phyloP scores from a whole-genome alignment of 30 jellyfish, hydroid and myxozoan species.

The Turritopsis rubra region DNA sequence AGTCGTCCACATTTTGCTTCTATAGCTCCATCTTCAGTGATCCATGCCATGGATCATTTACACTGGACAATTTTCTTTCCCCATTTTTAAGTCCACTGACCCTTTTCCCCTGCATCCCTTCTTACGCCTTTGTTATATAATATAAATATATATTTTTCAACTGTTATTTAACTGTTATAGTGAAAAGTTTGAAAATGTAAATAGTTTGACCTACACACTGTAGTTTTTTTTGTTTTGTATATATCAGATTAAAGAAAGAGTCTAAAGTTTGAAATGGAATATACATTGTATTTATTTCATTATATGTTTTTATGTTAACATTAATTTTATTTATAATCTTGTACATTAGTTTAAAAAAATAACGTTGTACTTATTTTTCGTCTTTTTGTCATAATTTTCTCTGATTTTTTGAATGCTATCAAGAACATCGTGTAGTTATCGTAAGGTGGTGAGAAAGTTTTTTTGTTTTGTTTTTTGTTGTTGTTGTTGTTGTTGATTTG shows the following conservation, averaged over 20 bases:
- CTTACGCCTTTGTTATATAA: neutral
- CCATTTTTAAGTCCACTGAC: neutral
- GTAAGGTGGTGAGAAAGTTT: no score
- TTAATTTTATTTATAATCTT: no score
- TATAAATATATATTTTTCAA: no score
- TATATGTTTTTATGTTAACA: neutral
- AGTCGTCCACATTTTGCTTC: neutral
- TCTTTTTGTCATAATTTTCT: neutral
- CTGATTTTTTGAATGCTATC: no score
- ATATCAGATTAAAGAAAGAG: neutral
- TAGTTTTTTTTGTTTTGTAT: neutral
- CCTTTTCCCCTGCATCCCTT: neutral
- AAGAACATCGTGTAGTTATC: no score
- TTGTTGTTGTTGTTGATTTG: no score
- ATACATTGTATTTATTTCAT: neutral
- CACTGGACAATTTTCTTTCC: neutral
- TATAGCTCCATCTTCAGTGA: no score
- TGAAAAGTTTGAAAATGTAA: neutral
- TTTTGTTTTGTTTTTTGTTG: no score
- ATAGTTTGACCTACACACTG: neutral
- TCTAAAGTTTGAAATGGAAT: neutral
- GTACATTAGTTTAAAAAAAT: neutral
- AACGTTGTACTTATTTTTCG: neutral
- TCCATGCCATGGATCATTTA: neutral
- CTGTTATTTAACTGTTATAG: no score